These are phyloP conservation scores for Trachemys scripta DNA, from an alignment of 2,113 vertebrate species.

Conservation along the genomic window DNA sequence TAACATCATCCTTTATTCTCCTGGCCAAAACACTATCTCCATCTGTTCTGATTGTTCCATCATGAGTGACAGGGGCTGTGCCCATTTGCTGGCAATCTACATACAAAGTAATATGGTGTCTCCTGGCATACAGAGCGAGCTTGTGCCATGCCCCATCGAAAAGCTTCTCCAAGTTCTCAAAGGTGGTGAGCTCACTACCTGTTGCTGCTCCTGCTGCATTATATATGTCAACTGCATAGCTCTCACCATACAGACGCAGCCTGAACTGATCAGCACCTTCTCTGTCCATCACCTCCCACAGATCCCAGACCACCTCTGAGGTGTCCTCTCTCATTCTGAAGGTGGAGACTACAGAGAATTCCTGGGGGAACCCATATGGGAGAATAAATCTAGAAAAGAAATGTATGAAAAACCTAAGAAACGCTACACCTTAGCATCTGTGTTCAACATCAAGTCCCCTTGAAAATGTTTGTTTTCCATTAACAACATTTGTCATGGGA, in stretches of 20 bases:
- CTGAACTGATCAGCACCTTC: not conserved
- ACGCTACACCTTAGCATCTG: not conserved
- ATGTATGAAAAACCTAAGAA: not conserved
- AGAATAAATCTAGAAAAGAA: conserved; percentile 15
- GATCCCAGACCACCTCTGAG: not conserved
- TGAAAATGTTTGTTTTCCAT: not conserved
- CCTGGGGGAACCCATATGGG: conserved; percentile 27
- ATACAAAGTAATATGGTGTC: not conserved
- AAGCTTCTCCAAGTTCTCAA: not conserved
- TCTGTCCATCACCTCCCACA: conserved; percentile 6
- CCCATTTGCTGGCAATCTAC: not conserved
- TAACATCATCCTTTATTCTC: not conserved
- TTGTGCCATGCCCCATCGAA: conserved; percentile 28
- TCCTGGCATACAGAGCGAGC: not conserved
- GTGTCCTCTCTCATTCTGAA: conserved; percentile 2
- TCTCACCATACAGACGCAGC: not conserved
- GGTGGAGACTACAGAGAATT: not conserved
- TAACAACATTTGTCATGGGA: not conserved
- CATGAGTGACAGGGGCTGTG: not conserved
- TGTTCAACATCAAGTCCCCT: not conserved
- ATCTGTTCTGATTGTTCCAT: not conserved
- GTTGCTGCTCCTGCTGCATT: not conserved
- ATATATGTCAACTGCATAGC: not conserved
- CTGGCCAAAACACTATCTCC: not conserved
- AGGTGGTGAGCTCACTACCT: not conserved